Evolutionary conservation across 2,888 invertebrate species (phyloP).

Genomic region (Ectobius pallidus): DNA sequence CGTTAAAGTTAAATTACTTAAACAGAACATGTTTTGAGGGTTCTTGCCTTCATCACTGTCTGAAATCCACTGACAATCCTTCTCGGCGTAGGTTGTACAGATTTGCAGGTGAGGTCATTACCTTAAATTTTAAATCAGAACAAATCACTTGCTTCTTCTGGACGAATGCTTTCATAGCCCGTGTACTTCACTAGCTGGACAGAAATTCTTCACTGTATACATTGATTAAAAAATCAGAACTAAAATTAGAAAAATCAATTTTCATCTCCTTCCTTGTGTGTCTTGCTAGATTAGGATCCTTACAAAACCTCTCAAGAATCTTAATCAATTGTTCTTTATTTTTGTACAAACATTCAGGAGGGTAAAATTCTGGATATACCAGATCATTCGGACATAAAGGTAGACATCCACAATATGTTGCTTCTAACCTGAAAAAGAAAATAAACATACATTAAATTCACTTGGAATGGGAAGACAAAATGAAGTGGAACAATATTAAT

Average conservation of each 20-base stretch:
- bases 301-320: constrained; percentile 59
- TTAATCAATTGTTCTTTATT: constrained; percentile 63
- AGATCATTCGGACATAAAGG: constrained; percentile 71
- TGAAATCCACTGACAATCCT: no score
- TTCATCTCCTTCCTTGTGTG: constrained; percentile 52
- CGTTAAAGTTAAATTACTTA: no score
- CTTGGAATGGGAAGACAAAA: no score
- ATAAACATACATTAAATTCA: constrained; percentile 17
- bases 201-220: constrained; percentile 52
- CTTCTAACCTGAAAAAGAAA: constrained; percentile 65
- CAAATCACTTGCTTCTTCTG: no score
- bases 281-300: constrained; percentile 54
- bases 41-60: no score
- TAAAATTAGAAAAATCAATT: constrained; percentile 56
- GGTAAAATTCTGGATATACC: constrained; percentile 77
- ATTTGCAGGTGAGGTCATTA: no score
- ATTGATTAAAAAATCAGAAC: constrained; percentile 54
- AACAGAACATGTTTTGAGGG: no score
- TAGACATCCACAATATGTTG: constrained; percentile 70
- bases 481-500: no score
- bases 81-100: no score
- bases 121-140: no score
- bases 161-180: no score
- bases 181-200: no score
- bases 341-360: constrained; percentile 64